These are phyloP conservation scores for Piscicola geometra DNA, from an alignment of 2,888 invertebrate species.

Conservation along the genomic window DNA sequence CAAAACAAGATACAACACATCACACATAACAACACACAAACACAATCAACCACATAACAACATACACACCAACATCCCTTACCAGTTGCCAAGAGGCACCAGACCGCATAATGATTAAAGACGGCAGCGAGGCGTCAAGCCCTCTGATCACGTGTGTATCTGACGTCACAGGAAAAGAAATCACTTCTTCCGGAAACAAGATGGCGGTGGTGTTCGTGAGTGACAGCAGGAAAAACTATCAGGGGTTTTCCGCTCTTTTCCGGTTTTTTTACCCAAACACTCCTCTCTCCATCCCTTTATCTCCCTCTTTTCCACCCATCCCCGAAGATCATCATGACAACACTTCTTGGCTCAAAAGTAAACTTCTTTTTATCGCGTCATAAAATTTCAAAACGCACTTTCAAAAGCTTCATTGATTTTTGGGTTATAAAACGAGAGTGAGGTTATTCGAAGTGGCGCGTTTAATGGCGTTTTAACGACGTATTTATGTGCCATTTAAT, in stretches of 20 bases:
- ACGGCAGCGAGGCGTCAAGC: not conserved
- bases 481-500: too few relatives aligned
- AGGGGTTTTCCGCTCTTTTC: not conserved
- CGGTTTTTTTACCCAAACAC: not conserved
- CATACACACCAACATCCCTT: not conserved
- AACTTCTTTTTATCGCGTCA: not conserved
- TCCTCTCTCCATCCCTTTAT: too few relatives aligned
- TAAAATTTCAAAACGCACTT: not conserved
- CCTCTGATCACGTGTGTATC: not conserved
- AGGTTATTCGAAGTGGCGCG: too few relatives aligned
- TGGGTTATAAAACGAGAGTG: too few relatives aligned
- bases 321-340: not conserved
- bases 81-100: not conserved
- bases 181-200: not conserved
- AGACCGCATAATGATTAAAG: not conserved
- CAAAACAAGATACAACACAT: too few relatives aligned
- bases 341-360: slow-evolving; percentile 5
- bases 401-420: too few relatives aligned
- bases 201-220: slow-evolving; percentile 10
- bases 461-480: too few relatives aligned
- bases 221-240: not conserved
- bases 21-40: not conserved
- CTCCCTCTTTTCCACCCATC: too few relatives aligned
- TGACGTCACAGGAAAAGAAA: not conserved
- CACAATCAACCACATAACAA: not conserved